Evolutionary conservation across 2,797 vertebrate genomes (phyloP), one percentile per base, ranked within the genome.

Genomic region (Oryzias dopingdopingensis): DNA sequence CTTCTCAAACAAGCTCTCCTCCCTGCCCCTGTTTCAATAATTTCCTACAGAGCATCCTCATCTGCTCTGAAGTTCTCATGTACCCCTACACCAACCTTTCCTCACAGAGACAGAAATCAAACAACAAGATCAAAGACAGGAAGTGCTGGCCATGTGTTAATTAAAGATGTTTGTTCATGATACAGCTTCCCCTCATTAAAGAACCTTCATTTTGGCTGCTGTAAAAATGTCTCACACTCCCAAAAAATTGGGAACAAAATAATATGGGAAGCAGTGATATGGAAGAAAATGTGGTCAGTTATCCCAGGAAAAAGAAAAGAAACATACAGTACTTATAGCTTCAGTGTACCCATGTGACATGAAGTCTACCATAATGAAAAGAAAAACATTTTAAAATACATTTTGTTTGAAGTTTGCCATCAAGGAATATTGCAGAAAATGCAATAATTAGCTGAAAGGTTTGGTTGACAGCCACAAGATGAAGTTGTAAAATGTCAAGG

Each of bases 101-200:
- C 64, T 72, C 59, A 59, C 77, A 46, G 74, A 67, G 67, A 75
- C 72, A 85, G 80, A 66, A 85, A 87, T 90, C 82, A 80, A 82
- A 82, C 48, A 37, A 46, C 46, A 50, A 77, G 86, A 90, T 91
- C 84, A 90, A 89, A 89, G 83, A 77, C 81, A 78, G 84, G 84
- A 85, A 84, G 78, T 84, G 78, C 67, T 72, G 79, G 70, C 82
- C 84, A 86, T 72, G 86, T 88, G 89, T 90, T 92, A 92, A 93
- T 92, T 92, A 92, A 90, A 92, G 91, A 92, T 91, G 89, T 86
- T 91, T 87, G 88, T 87, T 86, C 79, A 75, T 65, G 91, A 92
- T 91, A 90, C 72, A 65, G 77, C 77, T 75, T 81, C 80, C 72
- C 65, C 69, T 65, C 74, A 47, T 81, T 89, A 91, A 87, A 84